Evolutionary conservation across 2,113 vertebrate genomes (phyloP).

Genomic region (Heptranchias perlo): DNA sequence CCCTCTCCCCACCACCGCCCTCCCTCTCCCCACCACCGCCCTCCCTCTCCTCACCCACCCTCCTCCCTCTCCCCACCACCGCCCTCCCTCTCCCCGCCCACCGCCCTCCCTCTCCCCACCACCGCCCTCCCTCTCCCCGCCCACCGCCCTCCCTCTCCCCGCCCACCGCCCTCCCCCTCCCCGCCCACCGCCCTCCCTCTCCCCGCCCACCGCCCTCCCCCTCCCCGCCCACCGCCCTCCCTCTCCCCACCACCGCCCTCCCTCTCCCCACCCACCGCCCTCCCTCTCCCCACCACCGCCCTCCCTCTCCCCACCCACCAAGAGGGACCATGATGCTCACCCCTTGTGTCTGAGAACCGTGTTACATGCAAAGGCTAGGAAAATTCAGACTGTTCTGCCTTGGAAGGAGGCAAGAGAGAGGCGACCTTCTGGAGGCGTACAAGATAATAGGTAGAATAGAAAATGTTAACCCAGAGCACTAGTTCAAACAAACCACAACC

Average conservation of each 20-base stretch:
- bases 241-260: neutral
- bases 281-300: too few species aligned
- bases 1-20: too few species aligned
- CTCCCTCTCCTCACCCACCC: neutral
- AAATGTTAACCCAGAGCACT: neutral
- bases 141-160: too few species aligned
- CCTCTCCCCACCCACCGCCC: neutral
- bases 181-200: neutral
- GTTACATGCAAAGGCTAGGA: neutral
- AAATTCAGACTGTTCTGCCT: neutral
- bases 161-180: neutral
- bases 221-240: too few species aligned
- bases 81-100: too few species aligned
- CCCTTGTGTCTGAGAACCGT: too few species aligned
- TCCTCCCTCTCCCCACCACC: neutral
- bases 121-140: neutral
- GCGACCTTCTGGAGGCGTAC: neutral
- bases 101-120: neutral
- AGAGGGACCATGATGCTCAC: neutral
- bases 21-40: neutral
- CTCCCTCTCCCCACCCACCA: too few species aligned
- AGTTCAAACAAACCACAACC: neutral
- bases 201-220: too few species aligned
- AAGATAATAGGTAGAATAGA: neutral
- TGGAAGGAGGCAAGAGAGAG: neutral